Percentiles rank a stretch among this genome's conserved stretches.
Evolutionary conservation across 1,140 invertebrate species (phyloP).

Genomic region (Achatina immaculata): DNA sequence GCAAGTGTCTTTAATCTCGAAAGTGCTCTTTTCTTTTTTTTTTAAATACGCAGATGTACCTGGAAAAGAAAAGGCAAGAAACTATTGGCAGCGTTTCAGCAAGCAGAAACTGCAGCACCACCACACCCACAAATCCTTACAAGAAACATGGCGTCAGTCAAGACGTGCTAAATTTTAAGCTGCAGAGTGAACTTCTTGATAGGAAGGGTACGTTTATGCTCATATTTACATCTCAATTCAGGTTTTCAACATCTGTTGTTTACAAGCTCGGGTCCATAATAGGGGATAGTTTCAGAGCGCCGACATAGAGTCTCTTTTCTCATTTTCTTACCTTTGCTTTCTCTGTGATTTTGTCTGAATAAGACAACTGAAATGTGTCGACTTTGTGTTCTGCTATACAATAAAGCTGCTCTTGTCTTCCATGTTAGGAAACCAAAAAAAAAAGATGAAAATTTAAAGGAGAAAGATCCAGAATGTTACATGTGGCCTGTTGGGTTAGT

Average conservation of each 20-base stretch:
- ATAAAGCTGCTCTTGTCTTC: too few relatives aligned
- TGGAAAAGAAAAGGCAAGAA: constrained; percentile 7
- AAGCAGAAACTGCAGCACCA: neutral
- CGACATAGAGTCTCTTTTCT: neutral
- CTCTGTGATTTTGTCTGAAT: neutral
- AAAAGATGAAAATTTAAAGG: too few relatives aligned
- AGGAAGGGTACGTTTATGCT: neutral
- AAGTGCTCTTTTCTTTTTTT: too few relatives aligned
- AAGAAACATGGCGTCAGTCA: constrained; percentile 14
- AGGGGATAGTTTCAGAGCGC: neutral
- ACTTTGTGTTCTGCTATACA: neutral
- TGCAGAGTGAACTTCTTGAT: neutral
- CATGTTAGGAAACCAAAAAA: too few relatives aligned
- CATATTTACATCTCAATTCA: neutral
- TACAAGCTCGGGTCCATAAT: neutral
- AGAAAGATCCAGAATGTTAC: too few relatives aligned
- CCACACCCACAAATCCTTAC: neutral
- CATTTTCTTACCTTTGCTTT: neutral
- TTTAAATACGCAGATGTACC: neutral
- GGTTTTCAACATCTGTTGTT: neutral
- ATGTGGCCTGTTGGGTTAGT: too few relatives aligned
- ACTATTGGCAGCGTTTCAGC: neutral
- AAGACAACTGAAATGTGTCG: neutral
- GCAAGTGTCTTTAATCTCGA: too few relatives aligned
- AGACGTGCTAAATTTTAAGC: neutral